These are phyloP conservation scores for Morbakka virulenta DNA, from an alignment of 30 jellyfish, hydroid and myxozoan genomes.

Conservation along the genomic window DNA sequence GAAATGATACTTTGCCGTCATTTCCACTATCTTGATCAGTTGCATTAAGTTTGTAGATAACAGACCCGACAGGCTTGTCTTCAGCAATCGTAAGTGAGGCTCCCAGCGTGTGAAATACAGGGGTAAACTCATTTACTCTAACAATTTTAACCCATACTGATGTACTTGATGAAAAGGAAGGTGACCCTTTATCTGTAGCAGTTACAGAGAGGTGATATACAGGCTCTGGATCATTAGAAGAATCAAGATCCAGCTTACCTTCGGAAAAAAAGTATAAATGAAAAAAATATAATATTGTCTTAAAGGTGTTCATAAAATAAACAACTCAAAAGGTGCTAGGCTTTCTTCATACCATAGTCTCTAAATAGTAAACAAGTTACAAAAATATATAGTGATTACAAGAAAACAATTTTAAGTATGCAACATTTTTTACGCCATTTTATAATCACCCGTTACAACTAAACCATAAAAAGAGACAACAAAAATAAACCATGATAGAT, in stretches of 20 bases:
- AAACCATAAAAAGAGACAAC: too few relatives aligned
- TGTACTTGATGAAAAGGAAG: neutral
- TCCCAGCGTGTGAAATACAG: slow-evolving; percentile 34
- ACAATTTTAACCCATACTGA: neutral
- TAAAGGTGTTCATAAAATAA: too few relatives aligned
- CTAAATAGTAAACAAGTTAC: too few relatives aligned
- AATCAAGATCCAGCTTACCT: slow-evolving; percentile 66
- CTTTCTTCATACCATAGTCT: too few relatives aligned
- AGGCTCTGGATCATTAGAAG: slow-evolving; percentile 46
- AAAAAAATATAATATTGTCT: too few relatives aligned
- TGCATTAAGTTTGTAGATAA: slow-evolving; percentile 31
- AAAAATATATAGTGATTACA: too few relatives aligned
- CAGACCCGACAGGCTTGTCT: slow-evolving; percentile 38
- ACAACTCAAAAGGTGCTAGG: too few relatives aligned
- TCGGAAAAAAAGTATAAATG: neutral
- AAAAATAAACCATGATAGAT: too few relatives aligned
- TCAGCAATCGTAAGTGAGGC: slow-evolving; percentile 33
- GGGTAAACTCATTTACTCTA: slow-evolving; percentile 39
- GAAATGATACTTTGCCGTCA: slow-evolving; percentile 63
- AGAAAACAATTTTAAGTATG: too few relatives aligned
- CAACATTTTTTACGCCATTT: too few relatives aligned
- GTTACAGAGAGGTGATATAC: slow-evolving; percentile 25
- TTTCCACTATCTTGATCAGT: slow-evolving; percentile 69
- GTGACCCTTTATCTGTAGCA: slow-evolving; percentile 63
- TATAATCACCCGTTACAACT: too few relatives aligned